Evolutionary conservation across 2,888 invertebrate genomes (phyloP), one percentile per base, ranked within the genome.

Genomic region (Aphidius colemani): DNA sequence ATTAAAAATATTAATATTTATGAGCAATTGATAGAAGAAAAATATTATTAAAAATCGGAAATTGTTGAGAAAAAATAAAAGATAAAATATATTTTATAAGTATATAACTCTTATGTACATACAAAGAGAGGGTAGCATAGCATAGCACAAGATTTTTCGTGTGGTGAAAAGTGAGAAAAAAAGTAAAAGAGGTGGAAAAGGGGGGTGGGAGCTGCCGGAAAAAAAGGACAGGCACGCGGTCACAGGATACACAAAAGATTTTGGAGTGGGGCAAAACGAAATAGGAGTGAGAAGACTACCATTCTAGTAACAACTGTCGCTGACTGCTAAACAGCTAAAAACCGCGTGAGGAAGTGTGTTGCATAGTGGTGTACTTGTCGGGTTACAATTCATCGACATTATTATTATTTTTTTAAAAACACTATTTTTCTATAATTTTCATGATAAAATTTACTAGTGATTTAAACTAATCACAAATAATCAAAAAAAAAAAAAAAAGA

Each of bases 281-380:
- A 57, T 60, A 67, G 64, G 62, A 61, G 60, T 63, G 62, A 66
- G 63, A 65, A 61, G 62, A 56, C 68, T 67, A 66, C 59, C 69
- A 71, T 68, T 70, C 66, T 69, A 60, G 67, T 67, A 67, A 68
- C 67, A 67, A 70, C 69, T 70, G 70, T 67, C 71, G 70, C 66
- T 66, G 68, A 58, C 66, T 67, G 57, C 64, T 65, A 57, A 65
- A 68, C 65, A 30, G 30, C 30, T 30, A 30, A 30, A 30, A 30
- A 30, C 67, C 65, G 66, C 65, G 61, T 56, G 65, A 68, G 61
- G 60, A 30, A 70, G 63, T 66, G 62, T 53, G 53, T 61, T 63
- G 64, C 57, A 59, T 53, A 64, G 67, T 63, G 60, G 50, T 64
- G 60, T 61, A 58, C 56, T 61, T 64, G 55, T 64, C 59, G 59